Evolutionary conservation across 1,140 invertebrate species (phyloP).

Genomic region (Drosophila baimaii): DNA sequence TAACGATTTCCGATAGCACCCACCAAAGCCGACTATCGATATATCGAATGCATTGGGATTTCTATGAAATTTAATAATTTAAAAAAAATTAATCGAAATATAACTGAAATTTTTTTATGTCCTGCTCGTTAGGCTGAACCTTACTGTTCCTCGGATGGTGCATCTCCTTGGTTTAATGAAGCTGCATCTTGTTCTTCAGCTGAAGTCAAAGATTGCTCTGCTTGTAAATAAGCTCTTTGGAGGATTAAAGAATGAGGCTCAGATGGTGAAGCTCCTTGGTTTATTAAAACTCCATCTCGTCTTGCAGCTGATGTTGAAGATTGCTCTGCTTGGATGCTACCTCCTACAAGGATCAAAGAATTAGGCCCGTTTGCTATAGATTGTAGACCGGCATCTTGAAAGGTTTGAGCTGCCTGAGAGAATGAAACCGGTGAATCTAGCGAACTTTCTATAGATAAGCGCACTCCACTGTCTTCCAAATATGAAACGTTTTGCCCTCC

Average conservation of each 20-base stretch:
- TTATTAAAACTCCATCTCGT: no score
- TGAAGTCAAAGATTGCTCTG: not conserved
- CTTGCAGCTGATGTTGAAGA: no score
- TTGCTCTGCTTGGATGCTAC: not conserved
- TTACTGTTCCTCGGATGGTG: not conserved
- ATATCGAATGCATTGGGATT: not conserved
- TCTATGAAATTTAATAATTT: not conserved
- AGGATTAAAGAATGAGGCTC: not conserved
- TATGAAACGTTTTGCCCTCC: no score
- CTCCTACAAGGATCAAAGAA: not conserved
- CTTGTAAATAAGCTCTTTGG: not conserved
- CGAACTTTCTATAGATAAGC: not conserved
- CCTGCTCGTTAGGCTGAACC: not conserved
- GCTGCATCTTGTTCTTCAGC: no score
- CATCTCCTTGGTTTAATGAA: not conserved
- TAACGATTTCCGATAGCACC: not conserved
- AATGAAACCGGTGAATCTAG: not conserved
- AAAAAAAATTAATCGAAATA: conserved; percentile 4
- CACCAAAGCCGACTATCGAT: conserved; percentile 15
- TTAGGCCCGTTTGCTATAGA: not conserved
- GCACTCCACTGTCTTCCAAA: no score
- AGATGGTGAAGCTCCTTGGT: not conserved
- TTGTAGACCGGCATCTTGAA: not conserved
- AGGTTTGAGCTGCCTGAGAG: not conserved
- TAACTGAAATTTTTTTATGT: not conserved